Percentiles rank a stretch among this genome's conserved stretches.
phyloP scores from a whole-genome alignment of 1,140 invertebrate genomes.

The Aphaenogaster floridana region DNA sequence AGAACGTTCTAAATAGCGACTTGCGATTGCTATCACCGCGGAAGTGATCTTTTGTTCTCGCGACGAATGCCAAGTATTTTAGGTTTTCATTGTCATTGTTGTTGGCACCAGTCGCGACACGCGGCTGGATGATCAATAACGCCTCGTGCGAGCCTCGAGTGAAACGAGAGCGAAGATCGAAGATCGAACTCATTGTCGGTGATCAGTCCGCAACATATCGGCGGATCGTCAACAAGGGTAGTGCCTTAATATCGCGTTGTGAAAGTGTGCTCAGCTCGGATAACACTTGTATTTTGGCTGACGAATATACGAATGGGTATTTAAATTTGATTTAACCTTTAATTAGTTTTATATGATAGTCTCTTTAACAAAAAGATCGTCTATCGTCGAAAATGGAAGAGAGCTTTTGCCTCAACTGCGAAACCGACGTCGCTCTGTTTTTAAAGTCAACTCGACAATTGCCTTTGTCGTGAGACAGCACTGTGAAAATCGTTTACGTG shows the following conservation, averaged over 20 bases:
- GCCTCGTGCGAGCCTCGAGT: slow-evolving; percentile 23
- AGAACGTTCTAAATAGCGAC: background rate
- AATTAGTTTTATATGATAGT: background rate
- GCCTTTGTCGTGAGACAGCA: background rate
- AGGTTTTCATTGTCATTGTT: background rate
- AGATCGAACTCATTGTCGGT: slow-evolving; percentile 5
- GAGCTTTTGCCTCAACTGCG: background rate
- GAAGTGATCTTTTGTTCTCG: slow-evolving; percentile 25
- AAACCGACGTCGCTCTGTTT: slow-evolving; percentile 29
- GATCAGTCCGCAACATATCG: slow-evolving; percentile 26
- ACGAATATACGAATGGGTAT: slow-evolving; percentile 29
- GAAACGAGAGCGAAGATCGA: background rate
- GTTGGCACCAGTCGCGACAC: slow-evolving; percentile 18
- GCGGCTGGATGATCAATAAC: slow-evolving; percentile 46
- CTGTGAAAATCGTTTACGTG: background rate
- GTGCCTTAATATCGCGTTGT: background rate
- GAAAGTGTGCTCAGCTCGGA: slow-evolving; percentile 15
- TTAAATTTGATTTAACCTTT: slow-evolving; percentile 21
- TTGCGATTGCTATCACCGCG: background rate
- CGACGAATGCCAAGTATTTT: slow-evolving; percentile 43
- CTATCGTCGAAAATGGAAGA: background rate
- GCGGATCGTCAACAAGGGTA: background rate
- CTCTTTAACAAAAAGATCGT: background rate
- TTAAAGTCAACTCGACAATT: slow-evolving; percentile 2
- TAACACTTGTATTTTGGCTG: slow-evolving; percentile 3